Conservation (phyloP, 2,113 vertebrate genomes). For the Gallinago jamesoni region DNA sequence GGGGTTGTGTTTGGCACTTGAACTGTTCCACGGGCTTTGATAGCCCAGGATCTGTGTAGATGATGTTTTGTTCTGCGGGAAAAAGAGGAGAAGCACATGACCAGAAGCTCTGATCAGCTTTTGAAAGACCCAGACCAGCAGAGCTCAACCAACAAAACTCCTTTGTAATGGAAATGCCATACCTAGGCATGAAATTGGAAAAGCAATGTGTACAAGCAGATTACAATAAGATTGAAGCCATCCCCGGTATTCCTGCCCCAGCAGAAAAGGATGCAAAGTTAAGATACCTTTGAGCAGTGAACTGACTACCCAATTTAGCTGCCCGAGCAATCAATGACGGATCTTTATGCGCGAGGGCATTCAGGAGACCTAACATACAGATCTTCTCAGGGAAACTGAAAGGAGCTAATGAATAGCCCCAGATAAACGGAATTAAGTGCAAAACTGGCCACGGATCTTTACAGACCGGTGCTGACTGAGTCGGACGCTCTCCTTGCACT, state of each 20-base stretch:
- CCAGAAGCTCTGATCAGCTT: conserved; percentile 27
- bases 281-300: not conserved
- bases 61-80: conserved; percentile 37
- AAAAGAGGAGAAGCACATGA: conserved; percentile 27
- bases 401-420: conserved; percentile 29
- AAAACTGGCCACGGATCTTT: conserved; percentile 12
- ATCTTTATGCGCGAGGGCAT: not conserved
- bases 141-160: not conserved
- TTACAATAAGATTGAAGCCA: not conserved
- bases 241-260: not conserved
- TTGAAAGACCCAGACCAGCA: conserved; percentile 27
- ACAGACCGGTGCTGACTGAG: not conserved
- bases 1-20: conserved; percentile 50
- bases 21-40: conserved; percentile 38
- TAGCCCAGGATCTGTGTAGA: not conserved
- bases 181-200: conserved; percentile 35
- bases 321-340: not conserved
- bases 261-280: conserved; percentile 18
- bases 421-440: conserved; percentile 22
- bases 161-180: conserved; percentile 54
- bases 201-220: not conserved
- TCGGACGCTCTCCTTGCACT: conserved; percentile 17
- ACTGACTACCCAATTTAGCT: not conserved
- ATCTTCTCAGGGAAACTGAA: conserved; percentile 9
- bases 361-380: not conserved